Base-by-base conservation (phyloP, 2,888 invertebrate species). In the Eubasilissa splendida region DNA sequence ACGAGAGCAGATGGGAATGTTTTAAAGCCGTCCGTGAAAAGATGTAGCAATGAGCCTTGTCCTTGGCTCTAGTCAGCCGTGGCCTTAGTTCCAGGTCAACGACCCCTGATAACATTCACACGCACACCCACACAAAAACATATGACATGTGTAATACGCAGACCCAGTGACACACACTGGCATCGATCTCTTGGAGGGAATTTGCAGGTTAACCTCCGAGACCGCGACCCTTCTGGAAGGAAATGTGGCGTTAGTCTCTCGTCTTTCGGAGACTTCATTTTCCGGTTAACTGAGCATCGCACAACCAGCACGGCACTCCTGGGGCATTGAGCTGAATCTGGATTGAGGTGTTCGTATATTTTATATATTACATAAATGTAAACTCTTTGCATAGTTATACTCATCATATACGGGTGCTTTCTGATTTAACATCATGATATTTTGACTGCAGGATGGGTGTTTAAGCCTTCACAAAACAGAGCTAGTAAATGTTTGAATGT, bases 51-150 rank as follows among this genome's bases (percentile, higher is more conserved):
- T 81, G 81, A 81, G 77, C 83, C 83, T 83, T 83, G 83, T 81
- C 81, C 83, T 83, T 83, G 81, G 73, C 68, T 81, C 83, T 81
- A 82, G 83, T 79, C 76, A 82, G 76, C 77, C 77, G 79, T 74
- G 74, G 79, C 76, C 78, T 79, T 74, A 76, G 56, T 76, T 12
- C 50, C 54, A 68, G 81, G 83, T 81, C 80, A 81, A 33, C 66
- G 83, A 79, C 79, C 83, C 60, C 71, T 56, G 71, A 73, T 73
- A 73, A 73, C 58, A 56, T 42, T 22, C 14, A n/a, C 63, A 22
- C 63, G 14, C 68, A 68, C 68, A 68, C 68, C 14, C 68, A 68
- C 52, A 68, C 56, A 11, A 53, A 52, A 22, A 31, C 71, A 56
- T 31, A 71, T 22, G 53, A 54, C 71, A 71, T 71, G 52, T 68